These are phyloP conservation scores for Artemisiospiza belli DNA, from an alignment of 2,113 vertebrate species.

Conservation along the genomic window DNA sequence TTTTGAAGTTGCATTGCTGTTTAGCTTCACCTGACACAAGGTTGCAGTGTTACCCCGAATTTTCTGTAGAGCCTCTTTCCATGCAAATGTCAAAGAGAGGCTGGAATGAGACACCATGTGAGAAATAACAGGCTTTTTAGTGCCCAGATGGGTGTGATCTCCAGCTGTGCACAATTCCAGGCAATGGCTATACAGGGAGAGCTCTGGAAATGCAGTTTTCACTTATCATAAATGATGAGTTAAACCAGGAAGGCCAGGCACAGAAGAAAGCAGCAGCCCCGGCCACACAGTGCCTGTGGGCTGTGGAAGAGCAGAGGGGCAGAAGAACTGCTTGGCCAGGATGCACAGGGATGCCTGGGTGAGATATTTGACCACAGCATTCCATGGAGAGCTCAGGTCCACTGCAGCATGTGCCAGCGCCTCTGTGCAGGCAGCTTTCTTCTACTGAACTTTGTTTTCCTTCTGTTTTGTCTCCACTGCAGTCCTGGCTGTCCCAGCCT, in stretches of 20 bases:
- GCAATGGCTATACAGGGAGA: neutral
- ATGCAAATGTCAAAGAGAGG: neutral
- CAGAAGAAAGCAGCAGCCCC: neutral
- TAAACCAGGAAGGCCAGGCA: neutral
- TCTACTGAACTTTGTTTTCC: neutral
- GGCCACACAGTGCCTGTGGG: fast-evolving
- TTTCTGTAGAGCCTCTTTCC: neutral
- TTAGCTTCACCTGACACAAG: slow-evolving; percentile 13
- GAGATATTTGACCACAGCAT: neutral
- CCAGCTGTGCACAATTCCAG: neutral
- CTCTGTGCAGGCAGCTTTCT: neutral
- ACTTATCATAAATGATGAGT: neutral
- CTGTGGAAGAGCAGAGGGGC: neutral
- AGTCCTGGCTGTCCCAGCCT: neutral
- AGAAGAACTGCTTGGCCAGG: neutral
- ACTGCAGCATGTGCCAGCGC: fast-evolving
- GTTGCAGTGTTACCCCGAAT: neutral
- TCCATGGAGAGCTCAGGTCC: neutral
- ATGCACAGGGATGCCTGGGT: neutral
- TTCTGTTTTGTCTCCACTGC: neutral
- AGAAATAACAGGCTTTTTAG: neutral
- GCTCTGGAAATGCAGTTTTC: neutral
- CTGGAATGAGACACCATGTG: neutral
- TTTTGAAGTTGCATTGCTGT: neutral
- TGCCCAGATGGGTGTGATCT: neutral